Percentiles rank a stretch among this genome's conserved stretches.
Conservation (phyloP, 2,113 vertebrate species). For the Ctenomys sociabilis region DNA sequence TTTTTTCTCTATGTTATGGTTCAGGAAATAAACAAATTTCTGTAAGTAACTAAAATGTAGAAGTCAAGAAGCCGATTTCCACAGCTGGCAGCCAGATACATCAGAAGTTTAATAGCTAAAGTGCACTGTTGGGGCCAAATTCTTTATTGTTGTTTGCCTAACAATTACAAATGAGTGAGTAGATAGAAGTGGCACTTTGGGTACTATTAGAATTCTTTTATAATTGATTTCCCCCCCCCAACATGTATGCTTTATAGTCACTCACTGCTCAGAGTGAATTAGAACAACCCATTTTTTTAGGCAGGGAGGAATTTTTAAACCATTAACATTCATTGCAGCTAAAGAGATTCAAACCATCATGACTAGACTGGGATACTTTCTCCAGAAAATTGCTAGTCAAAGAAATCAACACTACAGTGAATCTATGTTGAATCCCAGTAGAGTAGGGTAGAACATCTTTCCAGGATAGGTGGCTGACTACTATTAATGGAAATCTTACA, state of each 20-base stretch:
- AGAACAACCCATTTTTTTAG: neutral
- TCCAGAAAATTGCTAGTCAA: slow-evolving; percentile 4
- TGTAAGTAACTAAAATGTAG: slow-evolving; percentile 70
- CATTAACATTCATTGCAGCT: neutral
- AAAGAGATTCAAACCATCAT: slow-evolving; percentile 36
- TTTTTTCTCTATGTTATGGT: slow-evolving; percentile 68
- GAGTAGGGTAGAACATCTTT: neutral
- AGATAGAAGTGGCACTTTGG: slow-evolving; percentile 52
- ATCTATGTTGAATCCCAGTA: neutral
- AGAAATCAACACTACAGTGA: neutral
- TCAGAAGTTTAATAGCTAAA: slow-evolving; percentile 74
- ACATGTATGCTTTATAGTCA: neutral
- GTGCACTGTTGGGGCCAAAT: slow-evolving; percentile 61
- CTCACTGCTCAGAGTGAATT: neutral
- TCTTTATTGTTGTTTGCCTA: slow-evolving; percentile 63
- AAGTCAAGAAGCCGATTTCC: slow-evolving; percentile 68
- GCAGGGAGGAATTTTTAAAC: slow-evolving; percentile 4
- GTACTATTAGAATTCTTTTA: slow-evolving; percentile 53
- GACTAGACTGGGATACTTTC: neutral
- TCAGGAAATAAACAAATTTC: slow-evolving; percentile 75
- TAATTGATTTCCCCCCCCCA: neutral
- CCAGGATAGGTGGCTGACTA: neutral
- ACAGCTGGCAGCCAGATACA: slow-evolving; percentile 61
- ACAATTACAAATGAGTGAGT: slow-evolving; percentile 39
- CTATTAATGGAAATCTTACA: neutral